Evolutionary conservation across 2,113 vertebrate genomes (phyloP), one percentile per base, ranked within the genome.

Genomic region (Mixornis gularis): DNA sequence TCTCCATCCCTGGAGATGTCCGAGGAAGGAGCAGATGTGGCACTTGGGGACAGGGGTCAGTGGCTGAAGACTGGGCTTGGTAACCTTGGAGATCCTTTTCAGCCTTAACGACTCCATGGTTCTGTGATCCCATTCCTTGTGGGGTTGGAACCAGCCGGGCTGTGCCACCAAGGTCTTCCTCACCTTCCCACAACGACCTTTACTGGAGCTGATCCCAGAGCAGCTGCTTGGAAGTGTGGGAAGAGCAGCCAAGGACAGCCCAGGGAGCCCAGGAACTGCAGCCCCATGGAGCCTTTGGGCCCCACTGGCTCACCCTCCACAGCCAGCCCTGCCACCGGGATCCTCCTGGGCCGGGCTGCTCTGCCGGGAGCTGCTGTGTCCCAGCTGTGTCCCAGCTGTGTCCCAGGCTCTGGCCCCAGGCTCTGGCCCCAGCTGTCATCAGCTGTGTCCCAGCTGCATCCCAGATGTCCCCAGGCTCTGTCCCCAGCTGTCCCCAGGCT

Each of bases 161-260:
- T 13, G 17, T 8, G 13, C 11, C 58, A 29, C 49, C 30, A 13
- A 3, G 13, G 1, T 10, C 66, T 13, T 58, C 71, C 63, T 64
- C 63, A 15, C 20, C n/a, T 34, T 49, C 18, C 43, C 10, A 6
- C 0, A 4, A 1, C 13, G 10, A 2, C n/a, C 19, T 4, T 9
- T 1, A 2, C 24, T 3, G 22, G 5, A 10, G 56, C 36, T 21
- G 27, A 24, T 40, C n/a, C 34, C 5, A 1, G 49, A 11, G 56
- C 17, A 19, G 36, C 41, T 26, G 63, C 41, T 17, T 2, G 6
- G 11, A 18, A 19, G 10, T 3, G 16, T 6, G 26, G 27, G 36
- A 34, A 8, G 71, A 80, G 36, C n/a, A 25, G 21, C 4, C 6
- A 1, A 1, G 6, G 26, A 10, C 19, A 11, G 0, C 0, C 3